Conservation (phyloP, 2,113 vertebrate genomes). For the Coracopsis vasa region DNA sequence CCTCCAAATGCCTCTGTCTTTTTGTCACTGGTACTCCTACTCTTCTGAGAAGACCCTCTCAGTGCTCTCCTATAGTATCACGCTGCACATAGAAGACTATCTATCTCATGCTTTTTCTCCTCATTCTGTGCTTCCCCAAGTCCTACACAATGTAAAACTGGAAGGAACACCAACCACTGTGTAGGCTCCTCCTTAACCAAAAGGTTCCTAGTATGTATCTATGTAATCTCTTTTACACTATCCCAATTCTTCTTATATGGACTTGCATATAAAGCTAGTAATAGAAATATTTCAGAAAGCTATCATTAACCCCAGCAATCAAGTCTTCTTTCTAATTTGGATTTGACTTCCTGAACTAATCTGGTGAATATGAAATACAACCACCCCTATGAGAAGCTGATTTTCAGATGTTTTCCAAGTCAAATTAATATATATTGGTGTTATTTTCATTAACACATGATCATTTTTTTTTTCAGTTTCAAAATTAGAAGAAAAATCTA, state of each 20-base stretch:
- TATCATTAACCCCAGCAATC: background rate
- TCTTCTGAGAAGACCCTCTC: background rate
- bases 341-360: background rate
- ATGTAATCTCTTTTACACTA: background rate
- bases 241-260: background rate
- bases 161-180: background rate
- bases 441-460: background rate
- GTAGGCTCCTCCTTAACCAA: background rate
- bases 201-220: background rate
- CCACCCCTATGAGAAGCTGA: background rate
- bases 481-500: background rate
- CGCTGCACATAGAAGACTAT: background rate
- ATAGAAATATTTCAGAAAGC: background rate
- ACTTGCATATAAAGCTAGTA: background rate
- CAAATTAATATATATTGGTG: background rate
- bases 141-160: background rate
- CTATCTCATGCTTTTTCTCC: background rate
- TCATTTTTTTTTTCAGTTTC: background rate
- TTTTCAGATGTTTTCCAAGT: background rate
- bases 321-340: background rate
- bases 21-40: background rate
- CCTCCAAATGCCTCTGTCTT: background rate
- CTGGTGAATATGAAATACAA: background rate
- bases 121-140: background rate
- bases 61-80: background rate